These are phyloP conservation scores for Neria commutata DNA, from an alignment of 2,888 invertebrate genomes.

Conservation along the genomic window DNA sequence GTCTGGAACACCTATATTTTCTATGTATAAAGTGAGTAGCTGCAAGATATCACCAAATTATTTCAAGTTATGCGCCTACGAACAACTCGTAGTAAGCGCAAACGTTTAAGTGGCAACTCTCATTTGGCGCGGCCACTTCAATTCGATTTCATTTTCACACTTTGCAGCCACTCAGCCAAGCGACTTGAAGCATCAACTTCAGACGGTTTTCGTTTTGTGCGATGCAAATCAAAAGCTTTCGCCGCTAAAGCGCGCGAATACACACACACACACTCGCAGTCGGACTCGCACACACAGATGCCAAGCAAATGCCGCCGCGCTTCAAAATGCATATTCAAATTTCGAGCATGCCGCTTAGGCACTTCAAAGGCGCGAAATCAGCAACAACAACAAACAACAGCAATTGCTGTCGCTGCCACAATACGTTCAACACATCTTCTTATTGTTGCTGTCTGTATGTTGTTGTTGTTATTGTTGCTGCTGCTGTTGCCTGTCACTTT, in stretches of 20 bases:
- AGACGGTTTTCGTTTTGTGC: not conserved
- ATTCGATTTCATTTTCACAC: not conserved
- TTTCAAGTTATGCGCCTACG: no score
- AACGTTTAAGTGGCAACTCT: not conserved
- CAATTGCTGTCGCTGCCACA: not conserved
- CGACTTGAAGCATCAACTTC: not conserved
- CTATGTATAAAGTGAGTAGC: no score
- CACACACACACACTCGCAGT: not conserved
- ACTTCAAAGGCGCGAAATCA: no score
- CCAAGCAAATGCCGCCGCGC: no score
- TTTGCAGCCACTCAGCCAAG: not conserved
- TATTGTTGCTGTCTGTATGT: not conserved
- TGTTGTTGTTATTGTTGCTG: not conserved
- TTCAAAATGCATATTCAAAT: not conserved
- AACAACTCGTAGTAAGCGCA: no score
- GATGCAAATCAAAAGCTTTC: not conserved
- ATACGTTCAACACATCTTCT: not conserved
- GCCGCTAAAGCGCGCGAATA: not conserved
- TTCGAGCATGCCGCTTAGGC: not conserved
- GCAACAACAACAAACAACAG: no score
- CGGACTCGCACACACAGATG: no score
- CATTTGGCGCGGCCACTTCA: not conserved
- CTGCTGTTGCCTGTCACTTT: not conserved
- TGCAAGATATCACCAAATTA: no score
- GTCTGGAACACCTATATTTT: no score